Evolutionary conservation across 2,888 invertebrate species (phyloP).

Genomic region (Leptinotarsa peninsularis): DNA sequence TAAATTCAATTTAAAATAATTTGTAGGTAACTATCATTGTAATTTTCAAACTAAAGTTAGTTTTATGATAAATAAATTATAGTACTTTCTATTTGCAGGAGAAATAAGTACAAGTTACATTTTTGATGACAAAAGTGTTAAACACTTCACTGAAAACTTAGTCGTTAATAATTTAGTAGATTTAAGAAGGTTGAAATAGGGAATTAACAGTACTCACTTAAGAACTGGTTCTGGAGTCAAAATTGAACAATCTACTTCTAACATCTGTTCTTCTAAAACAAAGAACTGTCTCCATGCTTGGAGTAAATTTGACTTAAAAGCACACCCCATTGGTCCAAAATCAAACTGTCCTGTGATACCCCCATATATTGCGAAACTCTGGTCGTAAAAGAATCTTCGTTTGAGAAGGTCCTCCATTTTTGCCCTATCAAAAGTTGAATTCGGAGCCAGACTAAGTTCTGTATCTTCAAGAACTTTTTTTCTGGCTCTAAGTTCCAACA

Average conservation of each 20-base stretch:
- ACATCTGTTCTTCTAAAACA: constrained; percentile 97
- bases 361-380: constrained; percentile 99
- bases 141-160: too few relatives aligned
- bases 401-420: constrained; percentile 98
- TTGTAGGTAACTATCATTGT: too few relatives aligned
- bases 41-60: too few relatives aligned
- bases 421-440: constrained; percentile 84
- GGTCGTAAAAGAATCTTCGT: constrained; percentile 96
- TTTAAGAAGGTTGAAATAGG: too few relatives aligned
- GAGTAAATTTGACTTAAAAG: constrained; percentile 94
- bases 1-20: too few relatives aligned
- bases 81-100: too few relatives aligned
- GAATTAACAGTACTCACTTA: constrained; percentile 69
- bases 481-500: constrained; percentile 89
- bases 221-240: constrained; percentile 97
- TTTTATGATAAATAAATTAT: too few relatives aligned
- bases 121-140: too few relatives aligned
- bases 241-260: constrained; percentile 98
- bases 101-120: too few relatives aligned
- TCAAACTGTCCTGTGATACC: constrained; percentile 96
- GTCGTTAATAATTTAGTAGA: too few relatives aligned
- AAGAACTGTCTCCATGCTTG: constrained; percentile 96
- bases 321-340: constrained; percentile 99
- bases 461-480: constrained; percentile 94
- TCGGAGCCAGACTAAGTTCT: constrained; percentile 84